Base-by-base conservation (phyloP, 2,888 invertebrate species). In the Cremastobaeus sp. region DNA sequence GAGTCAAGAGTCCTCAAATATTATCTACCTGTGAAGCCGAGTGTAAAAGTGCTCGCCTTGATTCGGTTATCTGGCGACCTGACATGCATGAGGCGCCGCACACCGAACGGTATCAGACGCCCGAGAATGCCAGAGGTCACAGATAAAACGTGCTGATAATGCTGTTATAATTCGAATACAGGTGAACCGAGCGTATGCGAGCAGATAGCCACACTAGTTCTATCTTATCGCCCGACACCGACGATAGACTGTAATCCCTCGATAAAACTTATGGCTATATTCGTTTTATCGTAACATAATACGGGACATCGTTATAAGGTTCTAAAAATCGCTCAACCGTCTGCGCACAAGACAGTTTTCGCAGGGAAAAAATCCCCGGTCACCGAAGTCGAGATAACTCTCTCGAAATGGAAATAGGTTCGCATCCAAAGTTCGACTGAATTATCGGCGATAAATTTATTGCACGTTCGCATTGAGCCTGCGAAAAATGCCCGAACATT, bases 121-220 rank as follows among this genome's bases (percentile, higher is more conserved):
- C 80, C 78, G 76, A 77, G 78, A 81, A 82, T 84, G 83, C 85
- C 74, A 85, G 85, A 83, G 85, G 85, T 85, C 85, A 85, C 54
- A 81, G 85, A 86, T 86, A 86, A 85, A 85, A 83, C 77, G 74
- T 79, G 76, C 64, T 78, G 85, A 86, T 85, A 85, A 85, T 79
- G 77, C 47, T 54, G 77, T 64, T 71, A 74, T 64, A 74, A 78
- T 79, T 80, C 77, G 81, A 80, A 78, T 78, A 81, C 85, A 85
- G 85, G 85, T 85, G 85, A 85, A 84, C 82, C 60, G 59, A 82
- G 81, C 79, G 81, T 84, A 83, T 82, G 80, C 83, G 79, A 83
- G 81, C 78, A 82, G 84, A 85, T 85, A 85, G 81, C 82, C 78
- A 17, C 57, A 78, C 65, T 76, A 76, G 25, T 54, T 79, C 76